Evolutionary conservation across 1,140 invertebrate species (phyloP), one percentile per base, ranked within the genome.

Genomic region (Diabrotica undecimpunctata): DNA sequence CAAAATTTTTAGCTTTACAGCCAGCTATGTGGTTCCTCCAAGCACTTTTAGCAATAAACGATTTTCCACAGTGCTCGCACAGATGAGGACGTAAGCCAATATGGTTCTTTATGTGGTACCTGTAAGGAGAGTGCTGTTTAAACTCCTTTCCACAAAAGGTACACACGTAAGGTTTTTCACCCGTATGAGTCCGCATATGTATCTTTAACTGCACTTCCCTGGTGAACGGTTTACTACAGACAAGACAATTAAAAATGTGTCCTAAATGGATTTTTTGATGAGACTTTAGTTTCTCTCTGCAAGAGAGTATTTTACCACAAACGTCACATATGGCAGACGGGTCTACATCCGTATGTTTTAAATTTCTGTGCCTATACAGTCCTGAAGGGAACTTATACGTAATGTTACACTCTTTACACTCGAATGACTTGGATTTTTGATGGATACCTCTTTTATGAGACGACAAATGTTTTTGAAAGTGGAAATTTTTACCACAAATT

Each of bases 291-390:
- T 89, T 87, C 60, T 89, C 87, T 5, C 85, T 83, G 53, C 83
- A 86, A 25, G 86, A 86, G 52, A 96, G 86, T 61, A 88, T 86
- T 80, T 95, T 94, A 10, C 87, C 87, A 77, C 92, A 93, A 37
- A 91, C 86, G 70, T 88, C 85, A 77, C 88, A 90, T 0, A 87
- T 63, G 4, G 84, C 84, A 41, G 70, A 72, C 3, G 62, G 51
- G 36, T 74, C 69, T 9, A 61, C 66, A 0, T 70, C 72, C 36
- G 70, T 73, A 55, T 78, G 77, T 36, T 75, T 71, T n/a, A 68
- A 72, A 54, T 69, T 52, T 46, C 74, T 75, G 56, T 78, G 77
- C 2, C 77, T 59, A 14, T 12, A 37, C 12, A 62, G 12, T 7
- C 61, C 53, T 7, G 61, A 53, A 2, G 36, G 53, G 9, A 36